Conservation (phyloP, 2,797 vertebrate genomes). For the Sylvilagus floridanus region DNA sequence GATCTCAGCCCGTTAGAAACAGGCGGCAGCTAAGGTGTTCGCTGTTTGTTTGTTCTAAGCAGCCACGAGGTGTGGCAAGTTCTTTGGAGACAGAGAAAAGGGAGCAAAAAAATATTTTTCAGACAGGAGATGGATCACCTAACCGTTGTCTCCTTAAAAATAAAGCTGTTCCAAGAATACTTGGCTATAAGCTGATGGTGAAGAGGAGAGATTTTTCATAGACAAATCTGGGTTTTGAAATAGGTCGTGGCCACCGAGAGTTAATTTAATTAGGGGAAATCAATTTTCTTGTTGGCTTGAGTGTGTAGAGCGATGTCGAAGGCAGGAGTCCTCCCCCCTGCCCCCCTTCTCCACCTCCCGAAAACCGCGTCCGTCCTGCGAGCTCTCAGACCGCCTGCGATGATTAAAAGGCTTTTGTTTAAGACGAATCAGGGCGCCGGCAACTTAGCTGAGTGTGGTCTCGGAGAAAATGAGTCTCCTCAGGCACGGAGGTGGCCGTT, state of each 20-base stretch:
- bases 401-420: constrained; percentile 82
- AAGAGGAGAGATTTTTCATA: constrained; percentile 72
- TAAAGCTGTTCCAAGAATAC: constrained; percentile 77
- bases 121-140: constrained; percentile 81
- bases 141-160: constrained; percentile 81
- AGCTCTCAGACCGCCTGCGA: not conserved
- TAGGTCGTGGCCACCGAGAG: not conserved
- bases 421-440: constrained; percentile 50
- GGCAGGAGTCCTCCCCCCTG: not conserved
- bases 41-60: constrained; percentile 81
- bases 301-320: constrained; percentile 13
- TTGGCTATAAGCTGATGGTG: constrained; percentile 79
- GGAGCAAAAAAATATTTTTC: constrained; percentile 82
- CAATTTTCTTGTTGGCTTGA: constrained; percentile 52
- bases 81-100: constrained; percentile 84
- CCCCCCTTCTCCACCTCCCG: not conserved
- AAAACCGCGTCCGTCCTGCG: not conserved
- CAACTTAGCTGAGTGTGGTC: constrained; percentile 59
- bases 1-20: constrained; percentile 57
- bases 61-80: constrained; percentile 83
- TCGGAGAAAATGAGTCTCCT: not conserved
- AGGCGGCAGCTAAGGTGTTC: constrained; percentile 67
- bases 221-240: constrained; percentile 76
- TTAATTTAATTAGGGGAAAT: constrained; percentile 75
- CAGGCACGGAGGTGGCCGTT: not conserved